A percentile compares a stretch with the other conserved stretches of the same genome.
phyloP scores from a whole-genome alignment of 1,140 invertebrate genomes.

The Zophobas atratus region DNA sequence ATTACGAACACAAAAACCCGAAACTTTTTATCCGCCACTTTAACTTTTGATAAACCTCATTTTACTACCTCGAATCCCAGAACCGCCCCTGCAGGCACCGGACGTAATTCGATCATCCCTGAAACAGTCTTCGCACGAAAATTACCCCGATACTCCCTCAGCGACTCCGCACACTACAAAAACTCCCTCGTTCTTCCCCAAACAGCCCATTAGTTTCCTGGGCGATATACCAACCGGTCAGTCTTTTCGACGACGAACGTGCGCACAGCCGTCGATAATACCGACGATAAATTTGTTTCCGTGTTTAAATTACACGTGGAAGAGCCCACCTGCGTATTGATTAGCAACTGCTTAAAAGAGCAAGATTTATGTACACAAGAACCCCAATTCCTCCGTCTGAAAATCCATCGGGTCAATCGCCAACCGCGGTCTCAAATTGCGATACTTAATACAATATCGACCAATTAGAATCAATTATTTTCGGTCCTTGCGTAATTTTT shows the following conservation, averaged over 20 bases:
- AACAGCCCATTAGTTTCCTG: no score
- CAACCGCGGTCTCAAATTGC: slow-evolving; percentile 14
- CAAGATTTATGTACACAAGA: slow-evolving; percentile 3
- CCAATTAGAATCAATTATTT: slow-evolving; percentile 31
- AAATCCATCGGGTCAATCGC: slow-evolving; percentile 4
- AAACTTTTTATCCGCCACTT: no score
- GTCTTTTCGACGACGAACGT: slow-evolving; percentile 5
- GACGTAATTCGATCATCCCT: no score
- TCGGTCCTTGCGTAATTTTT: slow-evolving; percentile 22
- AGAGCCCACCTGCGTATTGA: slow-evolving; percentile 34
- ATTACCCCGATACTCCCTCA: no score
- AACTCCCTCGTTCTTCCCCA: neutral
- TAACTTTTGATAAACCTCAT: no score
- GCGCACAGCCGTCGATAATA: slow-evolving; percentile 21
- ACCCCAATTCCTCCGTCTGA: neutral
- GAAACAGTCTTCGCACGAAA: no score
- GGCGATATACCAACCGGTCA: no score
- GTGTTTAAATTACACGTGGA: slow-evolving; percentile 26
- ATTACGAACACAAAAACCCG: no score
- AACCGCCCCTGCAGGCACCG: no score
- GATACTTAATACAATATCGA: neutral
- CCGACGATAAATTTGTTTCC: slow-evolving; percentile 25
- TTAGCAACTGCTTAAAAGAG: slow-evolving; percentile 9
- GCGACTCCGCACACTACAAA: no score
- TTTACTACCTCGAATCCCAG: no score